These are phyloP conservation scores for Sminthurides aquaticus DNA, from an alignment of 2,888 invertebrate genomes.

Conservation along the genomic window DNA sequence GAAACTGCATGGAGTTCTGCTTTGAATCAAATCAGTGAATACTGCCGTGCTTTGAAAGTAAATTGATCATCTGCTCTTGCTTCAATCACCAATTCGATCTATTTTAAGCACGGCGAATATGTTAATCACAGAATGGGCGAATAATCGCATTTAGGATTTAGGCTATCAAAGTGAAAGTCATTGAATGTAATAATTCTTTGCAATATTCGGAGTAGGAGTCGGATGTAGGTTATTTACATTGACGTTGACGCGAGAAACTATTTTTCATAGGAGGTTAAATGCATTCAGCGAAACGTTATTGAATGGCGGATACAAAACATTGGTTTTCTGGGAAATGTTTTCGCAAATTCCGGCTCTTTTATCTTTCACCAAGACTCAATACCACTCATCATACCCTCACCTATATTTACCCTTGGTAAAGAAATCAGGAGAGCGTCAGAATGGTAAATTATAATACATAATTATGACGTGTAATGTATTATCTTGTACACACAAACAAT, in stretches of 20 bases:
- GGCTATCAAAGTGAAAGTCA: not conserved
- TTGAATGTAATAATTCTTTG: too few species aligned
- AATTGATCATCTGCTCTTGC: too few species aligned
- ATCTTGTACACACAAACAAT: too few species aligned
- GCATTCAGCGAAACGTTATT: slow-evolving; percentile 1
- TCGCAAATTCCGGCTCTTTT: not conserved
- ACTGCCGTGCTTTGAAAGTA: too few species aligned
- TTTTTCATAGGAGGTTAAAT: not conserved
- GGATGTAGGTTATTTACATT: not conserved
- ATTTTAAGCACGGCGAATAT: too few species aligned
- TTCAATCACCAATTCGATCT: too few species aligned
- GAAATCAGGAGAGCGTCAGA: slow-evolving; percentile 2
- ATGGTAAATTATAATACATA: slow-evolving; percentile 10
- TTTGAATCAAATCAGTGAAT: too few species aligned
- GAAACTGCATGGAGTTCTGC: too few species aligned
- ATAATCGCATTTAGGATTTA: not conserved
- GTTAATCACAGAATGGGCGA: too few species aligned
- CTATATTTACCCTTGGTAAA: slow-evolving; percentile 4
- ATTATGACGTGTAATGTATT: too few species aligned
- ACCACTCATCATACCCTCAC: not conserved
- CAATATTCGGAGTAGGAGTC: too few species aligned
- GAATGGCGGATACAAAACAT: slow-evolving; percentile 10
- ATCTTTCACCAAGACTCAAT: not conserved
- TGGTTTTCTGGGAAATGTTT: not conserved
- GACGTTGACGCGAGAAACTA: not conserved